Evolutionary conservation across 2,888 invertebrate genomes (phyloP).

Genomic region (Drosophila pseudotalamancana): DNA sequence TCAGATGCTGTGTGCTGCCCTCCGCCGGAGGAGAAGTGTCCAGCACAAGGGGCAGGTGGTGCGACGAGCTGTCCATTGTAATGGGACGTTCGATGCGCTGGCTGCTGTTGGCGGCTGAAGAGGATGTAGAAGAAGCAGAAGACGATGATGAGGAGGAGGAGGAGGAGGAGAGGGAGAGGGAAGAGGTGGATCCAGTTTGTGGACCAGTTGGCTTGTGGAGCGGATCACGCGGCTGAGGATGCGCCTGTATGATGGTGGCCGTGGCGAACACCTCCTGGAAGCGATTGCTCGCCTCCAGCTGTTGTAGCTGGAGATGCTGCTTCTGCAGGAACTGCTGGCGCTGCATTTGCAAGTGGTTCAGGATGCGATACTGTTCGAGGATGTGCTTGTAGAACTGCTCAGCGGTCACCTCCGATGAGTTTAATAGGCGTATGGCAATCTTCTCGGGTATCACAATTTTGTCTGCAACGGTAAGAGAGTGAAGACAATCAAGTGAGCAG

Average conservation of each 20-base stretch:
- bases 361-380: slow-evolving; percentile 81
- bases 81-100: too few relatives aligned
- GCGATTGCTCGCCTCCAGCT: slow-evolving; percentile 78
- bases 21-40: slow-evolving; percentile 62
- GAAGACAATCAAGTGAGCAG: too few relatives aligned
- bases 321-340: slow-evolving; percentile 81
- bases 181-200: neutral
- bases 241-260: slow-evolving; percentile 81
- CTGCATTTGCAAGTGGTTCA: slow-evolving; percentile 77
- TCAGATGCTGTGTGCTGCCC: slow-evolving; percentile 41
- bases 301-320: slow-evolving; percentile 80
- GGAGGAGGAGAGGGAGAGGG: neutral
- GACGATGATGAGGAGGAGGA: neutral
- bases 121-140: neutral
- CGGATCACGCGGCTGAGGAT: slow-evolving; percentile 53
- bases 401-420: slow-evolving; percentile 83
- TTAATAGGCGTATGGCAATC: slow-evolving; percentile 83
- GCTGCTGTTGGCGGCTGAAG: slow-evolving; percentile 34
- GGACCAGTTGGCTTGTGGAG: slow-evolving; percentile 55
- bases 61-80: slow-evolving; percentile 37
- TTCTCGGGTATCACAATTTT: slow-evolving; percentile 84
- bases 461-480: too few relatives aligned
- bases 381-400: slow-evolving; percentile 84
- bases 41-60: slow-evolving; percentile 68
- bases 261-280: slow-evolving; percentile 82